Base-by-base conservation (phyloP, 2,888 invertebrate genomes). In the Amblyteles armatorius region DNA sequence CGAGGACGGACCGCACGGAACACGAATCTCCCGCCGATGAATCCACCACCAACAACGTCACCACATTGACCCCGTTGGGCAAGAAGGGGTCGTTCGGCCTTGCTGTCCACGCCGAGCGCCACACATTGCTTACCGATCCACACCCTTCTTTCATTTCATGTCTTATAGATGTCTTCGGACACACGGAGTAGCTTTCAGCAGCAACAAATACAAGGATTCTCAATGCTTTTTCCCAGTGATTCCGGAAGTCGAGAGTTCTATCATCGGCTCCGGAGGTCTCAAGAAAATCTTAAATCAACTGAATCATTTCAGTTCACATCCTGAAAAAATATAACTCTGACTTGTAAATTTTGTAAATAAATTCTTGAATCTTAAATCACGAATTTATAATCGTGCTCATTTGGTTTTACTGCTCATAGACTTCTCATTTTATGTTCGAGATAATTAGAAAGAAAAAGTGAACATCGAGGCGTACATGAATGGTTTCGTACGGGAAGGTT, bases 61-160 rank as follows among this genome's bases (percentile, higher is more conserved):
- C 67, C 85, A 52, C 82, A 82, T 82, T 77, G 82, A 82, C 85
- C 79, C 67, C 72, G 36, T 69, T 71, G 57, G 50, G 57, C 40
- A 29, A 79, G 79, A 82, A 76, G 79, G 68, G 73, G 52, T 69
- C 81, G 71, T 33, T 77, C 52, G 63, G 65, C 77, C 69, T 85
- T 65, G 79, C 80, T 84, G 87, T 84, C 82, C 79, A 65, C 73
- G 9, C 73, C 36, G 33, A 79, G 73, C 36, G 36, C 63, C 74
- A 72, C 82, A 86, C 83, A 86, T 84, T 84, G 86, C 79, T 82
- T 60, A 89, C 90, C 89, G 88, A 91, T 90, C 86, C 86, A 83
- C 87, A 83, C 90, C 89, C 90, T 89, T 88, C 89, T 90, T 90
- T 90, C 91, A 90, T 91, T 90, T 88, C 89, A 86, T 89, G 87